Percentiles rank a stretch among this genome's conserved stretches.
These are phyloP conservation scores for Malacosoma neustria DNA, from an alignment of 2,888 invertebrate species.

Conservation along the genomic window DNA sequence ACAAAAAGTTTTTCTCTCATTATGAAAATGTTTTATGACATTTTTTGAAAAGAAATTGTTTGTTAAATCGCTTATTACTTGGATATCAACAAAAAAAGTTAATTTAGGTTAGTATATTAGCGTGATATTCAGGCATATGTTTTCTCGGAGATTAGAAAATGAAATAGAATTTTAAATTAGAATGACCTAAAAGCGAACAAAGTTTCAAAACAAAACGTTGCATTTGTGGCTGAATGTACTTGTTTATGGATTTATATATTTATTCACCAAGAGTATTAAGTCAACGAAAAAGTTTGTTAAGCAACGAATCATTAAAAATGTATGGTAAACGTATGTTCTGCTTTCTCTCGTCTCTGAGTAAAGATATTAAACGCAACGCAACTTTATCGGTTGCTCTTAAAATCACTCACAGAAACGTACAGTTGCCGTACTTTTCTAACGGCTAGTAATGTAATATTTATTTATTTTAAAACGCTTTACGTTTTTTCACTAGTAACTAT, in stretches of 20 bases:
- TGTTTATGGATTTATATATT: too few species aligned
- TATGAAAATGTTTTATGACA: not conserved
- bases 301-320: too few species aligned
- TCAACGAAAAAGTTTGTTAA: too few species aligned
- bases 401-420: not conserved
- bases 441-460: not conserved
- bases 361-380: not conserved
- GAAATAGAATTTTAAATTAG: not conserved
- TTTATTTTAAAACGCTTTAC: not conserved
- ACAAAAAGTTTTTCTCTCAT: not conserved
- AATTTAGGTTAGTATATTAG: not conserved
- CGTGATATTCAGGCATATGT: not conserved
- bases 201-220: too few species aligned
- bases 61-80: not conserved
- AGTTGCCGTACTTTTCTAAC: not conserved
- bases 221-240: too few species aligned
- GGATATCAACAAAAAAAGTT: not conserved
- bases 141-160: not conserved
- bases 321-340: too few species aligned
- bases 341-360: too few species aligned
- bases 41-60: not conserved
- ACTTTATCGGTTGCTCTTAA: not conserved
- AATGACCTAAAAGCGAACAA: not conserved
- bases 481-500: not conserved
- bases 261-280: too few species aligned